Evolutionary conservation across 1,140 invertebrate species (phyloP), one percentile per base, ranked within the genome.

Genomic region (Tribolium madens): DNA sequence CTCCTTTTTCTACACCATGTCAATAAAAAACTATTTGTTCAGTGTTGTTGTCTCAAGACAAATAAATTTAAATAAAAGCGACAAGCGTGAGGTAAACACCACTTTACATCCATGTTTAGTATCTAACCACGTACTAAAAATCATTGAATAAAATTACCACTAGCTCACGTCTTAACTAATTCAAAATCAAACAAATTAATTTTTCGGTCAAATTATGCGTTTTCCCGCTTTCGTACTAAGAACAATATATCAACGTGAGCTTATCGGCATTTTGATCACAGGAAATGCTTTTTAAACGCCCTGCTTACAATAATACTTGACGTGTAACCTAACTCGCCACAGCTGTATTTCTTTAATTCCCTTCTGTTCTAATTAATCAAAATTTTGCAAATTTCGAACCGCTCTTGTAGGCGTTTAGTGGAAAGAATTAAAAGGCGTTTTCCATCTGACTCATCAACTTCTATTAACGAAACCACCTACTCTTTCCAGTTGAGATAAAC

Each of bases 241-340:
- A 46, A 72, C 14, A 72, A 72, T 71, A 71, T 71, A 71, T 72
- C 48, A 74, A 75, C 52, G n/a, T 46, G 36, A 48, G 73, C 13
- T 64, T 75, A 75, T 75, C 73, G 10, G 73, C 13, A 26, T 33
- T 75, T 46, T 21, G 52, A 75, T 75, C 73, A 14, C 73, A 75
- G 73, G 73, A 75, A 75, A 75, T 75, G 73, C 52, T 75, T 64
- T 74, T 75, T 64, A 60, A 75, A 75, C 36, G 73, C 33, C 53
- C 42, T 60, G 15, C 26, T 47, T 64, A 64, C 73, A 75, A 75
- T 57, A 75, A 75, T 46, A 75, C 52, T 46, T 64, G 73, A 75
- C 73, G 52, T 75, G 73, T 46, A 75, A 75, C 73, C 73, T 60
- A 47, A 74, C 48, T 71, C 48, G 72, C 33, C 53, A 60, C 73